Base-by-base conservation (phyloP, 2,888 invertebrate genomes). In the Diarsia dahlii region DNA sequence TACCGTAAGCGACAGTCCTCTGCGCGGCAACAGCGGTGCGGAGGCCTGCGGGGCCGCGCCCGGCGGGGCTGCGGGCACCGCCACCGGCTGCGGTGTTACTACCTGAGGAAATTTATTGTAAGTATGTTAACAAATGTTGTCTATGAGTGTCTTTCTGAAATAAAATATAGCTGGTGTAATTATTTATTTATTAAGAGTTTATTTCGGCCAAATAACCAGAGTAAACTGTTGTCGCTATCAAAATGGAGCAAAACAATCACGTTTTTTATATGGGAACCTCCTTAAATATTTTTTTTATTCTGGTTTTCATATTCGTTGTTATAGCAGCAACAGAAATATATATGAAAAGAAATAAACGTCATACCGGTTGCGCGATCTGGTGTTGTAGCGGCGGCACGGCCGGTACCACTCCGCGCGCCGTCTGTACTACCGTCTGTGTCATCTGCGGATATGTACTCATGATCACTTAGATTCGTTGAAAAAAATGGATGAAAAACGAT, bases 1-100 rank as follows among this genome's bases (percentile, higher is more conserved):
- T 71, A 73, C 98, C 94, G 98, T 98, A 48, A 98, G 97, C n/a
- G 98, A 98, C 8, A 98, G 93, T 56, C 98, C 97, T 86, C 97
- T 96, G 80, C 98, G 94, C 89, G 97, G 97, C 86, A 97, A 93
- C 75, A 97, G 95, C 68, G 97, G 95, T 76, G 87, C 82, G 54
- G 74, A 45, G 50, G 74, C 39, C 63, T 95, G 95, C 64, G 67
- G 94, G 50, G 97, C 93, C 15, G 58, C 2, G 2, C 3, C 0
- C 5, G 62, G 0, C 20, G 62, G 79, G 10, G 80, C 90, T 56
- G 86, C 86, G n/a, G 95, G 95, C 50, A 97, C 95, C 23, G 97
- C 95, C 73, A 90, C 87, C 2, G 89, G 82, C 13, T 88, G 90
- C 20, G 90, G 87, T 75, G 92, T 84, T 76, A 92, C 92, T 9